These are phyloP conservation scores for Ochropacha duplaris DNA, from an alignment of 2,888 invertebrate genomes.

Conservation along the genomic window DNA sequence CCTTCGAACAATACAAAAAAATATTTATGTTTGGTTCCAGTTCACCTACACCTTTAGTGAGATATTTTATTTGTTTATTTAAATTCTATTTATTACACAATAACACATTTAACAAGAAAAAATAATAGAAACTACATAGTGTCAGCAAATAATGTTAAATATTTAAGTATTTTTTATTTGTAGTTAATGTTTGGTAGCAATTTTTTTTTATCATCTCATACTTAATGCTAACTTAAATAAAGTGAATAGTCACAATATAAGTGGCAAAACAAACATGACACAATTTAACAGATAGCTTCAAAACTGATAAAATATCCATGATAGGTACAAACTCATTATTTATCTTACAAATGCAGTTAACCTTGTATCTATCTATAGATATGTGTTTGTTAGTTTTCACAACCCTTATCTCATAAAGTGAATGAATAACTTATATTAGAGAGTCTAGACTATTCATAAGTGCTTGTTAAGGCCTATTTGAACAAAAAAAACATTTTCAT, in stretches of 20 bases:
- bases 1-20: slow-evolving; percentile 96
- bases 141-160: too few relatives aligned
- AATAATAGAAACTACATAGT: too few relatives aligned
- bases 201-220: background rate
- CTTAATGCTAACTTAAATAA: background rate
- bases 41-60: slow-evolving; percentile 90
- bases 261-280: background rate
- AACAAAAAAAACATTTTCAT: too few relatives aligned
- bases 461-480: too few relatives aligned
- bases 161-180: too few relatives aligned
- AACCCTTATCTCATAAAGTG: background rate
- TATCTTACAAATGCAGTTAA: background rate
- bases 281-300: background rate
- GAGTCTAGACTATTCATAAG: too few relatives aligned
- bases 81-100: background rate
- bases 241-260: background rate
- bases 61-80: slow-evolving; percentile 34
- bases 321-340: background rate
- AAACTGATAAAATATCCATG: background rate
- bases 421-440: too few relatives aligned
- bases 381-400: background rate
- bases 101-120: background rate
- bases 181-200: background rate
- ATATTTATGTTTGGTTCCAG: slow-evolving; percentile 91
- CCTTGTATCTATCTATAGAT: too few relatives aligned